Percentiles rank a stretch among this genome's conserved stretches.
These are phyloP conservation scores for Polietes domitor DNA, from an alignment of 2,888 invertebrate species.

Conservation along the genomic window DNA sequence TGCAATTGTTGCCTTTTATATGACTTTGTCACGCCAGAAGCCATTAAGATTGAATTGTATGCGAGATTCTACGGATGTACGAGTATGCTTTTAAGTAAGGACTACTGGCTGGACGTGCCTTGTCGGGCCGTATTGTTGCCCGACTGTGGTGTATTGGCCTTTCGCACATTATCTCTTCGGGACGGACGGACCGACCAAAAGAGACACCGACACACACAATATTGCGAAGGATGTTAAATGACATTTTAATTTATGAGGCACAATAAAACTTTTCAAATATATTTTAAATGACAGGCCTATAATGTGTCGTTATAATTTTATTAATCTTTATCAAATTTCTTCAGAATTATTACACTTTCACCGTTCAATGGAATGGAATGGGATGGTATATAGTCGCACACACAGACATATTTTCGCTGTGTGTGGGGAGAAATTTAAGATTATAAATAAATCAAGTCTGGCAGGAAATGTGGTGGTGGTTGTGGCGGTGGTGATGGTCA, in stretches of 20 bases:
- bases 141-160: neutral
- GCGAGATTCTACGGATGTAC: constrained; percentile 7
- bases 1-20: neutral
- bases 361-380: neutral
- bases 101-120: neutral
- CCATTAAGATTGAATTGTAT: constrained; percentile 55
- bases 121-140: neutral
- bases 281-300: constrained; percentile 1
- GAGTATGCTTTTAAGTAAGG: neutral
- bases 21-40: constrained; percentile 40
- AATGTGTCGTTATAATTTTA: constrained; percentile 1
- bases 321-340: constrained; percentile 2
- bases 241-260: constrained; percentile 37
- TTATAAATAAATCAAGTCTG: no score
- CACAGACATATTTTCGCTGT: no score
- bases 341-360: neutral
- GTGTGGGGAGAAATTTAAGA: no score
- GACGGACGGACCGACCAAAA: neutral
- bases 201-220: neutral
- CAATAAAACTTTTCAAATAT: constrained; percentile 30
- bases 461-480: no score
- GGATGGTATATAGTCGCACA: no score
- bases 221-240: constrained; percentile 38
- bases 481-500: no score
- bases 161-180: neutral